Percentiles rank a stretch among this genome's conserved stretches.
These are phyloP conservation scores for Drosophila anomalipes DNA, from an alignment of 2,888 invertebrate species.

Conservation along the genomic window DNA sequence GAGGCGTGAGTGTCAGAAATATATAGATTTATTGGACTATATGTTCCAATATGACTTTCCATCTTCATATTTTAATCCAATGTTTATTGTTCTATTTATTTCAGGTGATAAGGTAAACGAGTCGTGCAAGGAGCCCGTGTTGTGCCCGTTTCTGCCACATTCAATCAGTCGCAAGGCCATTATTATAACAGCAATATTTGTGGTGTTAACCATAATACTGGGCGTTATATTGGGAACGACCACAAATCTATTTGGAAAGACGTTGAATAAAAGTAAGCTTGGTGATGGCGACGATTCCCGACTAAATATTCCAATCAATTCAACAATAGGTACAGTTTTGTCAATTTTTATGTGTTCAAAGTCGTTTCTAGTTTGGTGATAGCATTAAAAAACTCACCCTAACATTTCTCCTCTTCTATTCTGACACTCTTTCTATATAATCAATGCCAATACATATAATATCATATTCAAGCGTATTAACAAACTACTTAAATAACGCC, in stretches of 20 bases:
- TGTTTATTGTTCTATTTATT: not conserved
- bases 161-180: slow-evolving; percentile 63
- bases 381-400: slow-evolving; percentile 18
- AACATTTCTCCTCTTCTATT: slow-evolving; percentile 8
- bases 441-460: slow-evolving; percentile 8
- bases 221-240: slow-evolving; percentile 68
- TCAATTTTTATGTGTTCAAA: slow-evolving; percentile 54
- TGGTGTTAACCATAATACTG: slow-evolving; percentile 62
- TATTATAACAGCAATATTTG: slow-evolving; percentile 61
- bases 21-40: not conserved
- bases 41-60: not conserved
- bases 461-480: slow-evolving; percentile 10
- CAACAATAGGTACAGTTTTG: slow-evolving; percentile 85
- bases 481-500: slow-evolving; percentile 15
- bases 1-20: slow-evolving; percentile 35
- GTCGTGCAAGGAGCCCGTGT: slow-evolving; percentile 43
- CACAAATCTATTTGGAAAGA: slow-evolving; percentile 68
- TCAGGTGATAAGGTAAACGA: slow-evolving; percentile 54
- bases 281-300: slow-evolving; percentile 85
- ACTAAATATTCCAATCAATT: slow-evolving; percentile 85
- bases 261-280: slow-evolving; percentile 82
- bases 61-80: not conserved
- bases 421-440: slow-evolving; percentile 15
- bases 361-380: slow-evolving; percentile 41
- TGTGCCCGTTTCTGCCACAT: slow-evolving; percentile 66